Conservation (phyloP, 1,140 invertebrate genomes). For the Halyomorpha halys region DNA sequence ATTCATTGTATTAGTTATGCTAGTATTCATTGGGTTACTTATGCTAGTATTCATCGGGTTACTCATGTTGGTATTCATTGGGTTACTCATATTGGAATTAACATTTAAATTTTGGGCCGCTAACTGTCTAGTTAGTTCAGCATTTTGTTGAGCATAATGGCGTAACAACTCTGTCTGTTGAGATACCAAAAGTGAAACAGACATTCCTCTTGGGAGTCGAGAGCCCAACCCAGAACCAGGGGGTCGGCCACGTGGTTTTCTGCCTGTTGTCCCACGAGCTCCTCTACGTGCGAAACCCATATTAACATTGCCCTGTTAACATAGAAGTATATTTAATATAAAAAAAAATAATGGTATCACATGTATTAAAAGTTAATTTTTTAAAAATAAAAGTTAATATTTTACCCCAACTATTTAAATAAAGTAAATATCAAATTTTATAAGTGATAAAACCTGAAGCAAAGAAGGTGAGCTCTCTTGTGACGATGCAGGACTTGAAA, state of each 20-base stretch:
- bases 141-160: not conserved
- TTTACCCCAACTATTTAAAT: no score
- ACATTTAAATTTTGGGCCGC: constrained; percentile 2
- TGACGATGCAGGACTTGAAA: constrained; percentile 1
- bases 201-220: constrained; percentile 14
- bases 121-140: not conserved
- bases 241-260: constrained; percentile 18
- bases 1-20: no score
- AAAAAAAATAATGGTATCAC: no score
- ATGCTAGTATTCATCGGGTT: no score
- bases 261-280: not conserved
- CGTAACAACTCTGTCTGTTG: not conserved
- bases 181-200: not conserved
- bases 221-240: constrained; percentile 3
- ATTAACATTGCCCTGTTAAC: no score
- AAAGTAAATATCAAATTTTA: no score
- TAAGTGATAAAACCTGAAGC: not conserved
- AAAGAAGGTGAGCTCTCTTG: not conserved
- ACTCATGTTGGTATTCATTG: not conserved
- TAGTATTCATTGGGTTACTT: no score
- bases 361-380: no score
- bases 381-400: no score
- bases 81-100: constrained; percentile 1
- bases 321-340: no score
- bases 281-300: constrained; percentile 8